Evolutionary conservation across 2,888 invertebrate species (phyloP).

Genomic region (Mantis religiosa): DNA sequence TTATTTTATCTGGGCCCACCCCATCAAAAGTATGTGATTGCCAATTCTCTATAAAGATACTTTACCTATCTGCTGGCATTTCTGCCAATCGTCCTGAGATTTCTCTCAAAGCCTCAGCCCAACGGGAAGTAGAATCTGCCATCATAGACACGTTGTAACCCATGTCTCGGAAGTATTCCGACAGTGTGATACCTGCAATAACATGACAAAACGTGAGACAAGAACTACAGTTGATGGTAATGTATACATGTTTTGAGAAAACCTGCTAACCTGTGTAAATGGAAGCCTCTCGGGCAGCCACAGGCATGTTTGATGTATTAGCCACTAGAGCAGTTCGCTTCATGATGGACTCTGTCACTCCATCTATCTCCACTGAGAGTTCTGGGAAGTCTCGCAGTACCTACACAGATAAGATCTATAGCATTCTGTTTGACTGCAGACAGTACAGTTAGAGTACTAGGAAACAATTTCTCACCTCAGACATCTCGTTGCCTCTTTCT

Average conservation of each 20-base stretch:
- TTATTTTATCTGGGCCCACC: too few relatives aligned
- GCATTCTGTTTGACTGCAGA: neutral
- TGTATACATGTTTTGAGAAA: neutral
- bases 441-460: neutral
- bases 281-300: conserved; percentile 99
- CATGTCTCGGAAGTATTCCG: conserved; percentile 99
- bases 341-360: conserved; percentile 97
- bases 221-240: too few relatives aligned
- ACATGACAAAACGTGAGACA: neutral
- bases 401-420: conserved; percentile 29
- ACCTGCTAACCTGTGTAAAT: conserved; percentile 82
- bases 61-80: conserved; percentile 88
- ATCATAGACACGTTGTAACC: conserved; percentile 99
- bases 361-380: conserved; percentile 94
- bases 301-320: conserved; percentile 99
- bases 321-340: conserved; percentile 98
- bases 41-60: too few relatives aligned
- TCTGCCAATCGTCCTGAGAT: conserved; percentile 99
- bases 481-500: conserved; percentile 99
- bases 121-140: conserved; percentile 99
- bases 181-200: conserved; percentile 85
- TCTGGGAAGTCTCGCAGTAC: conserved; percentile 98
- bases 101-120: conserved; percentile 99
- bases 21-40: too few relatives aligned
- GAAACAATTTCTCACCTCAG: conserved; percentile 59